Evolutionary conservation across 2,797 vertebrate species (phyloP).

Genomic region (Enoplosus armatus): DNA sequence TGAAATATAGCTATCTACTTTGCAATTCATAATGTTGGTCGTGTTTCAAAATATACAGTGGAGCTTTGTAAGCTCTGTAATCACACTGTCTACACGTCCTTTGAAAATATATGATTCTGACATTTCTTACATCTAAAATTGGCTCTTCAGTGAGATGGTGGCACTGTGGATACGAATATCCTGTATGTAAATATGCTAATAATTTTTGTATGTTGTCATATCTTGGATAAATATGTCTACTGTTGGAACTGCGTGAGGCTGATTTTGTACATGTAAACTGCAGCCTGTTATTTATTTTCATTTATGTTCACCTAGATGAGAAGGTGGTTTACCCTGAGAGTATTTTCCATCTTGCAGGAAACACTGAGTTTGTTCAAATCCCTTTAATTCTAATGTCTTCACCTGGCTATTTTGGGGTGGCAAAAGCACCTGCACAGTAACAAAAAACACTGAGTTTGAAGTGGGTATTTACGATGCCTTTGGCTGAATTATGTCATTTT

Average conservation of each 20-base stretch:
- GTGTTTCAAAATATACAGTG: constrained; percentile 16
- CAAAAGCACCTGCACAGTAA: neutral
- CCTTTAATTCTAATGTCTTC: neutral
- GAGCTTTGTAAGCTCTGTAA: constrained; percentile 16
- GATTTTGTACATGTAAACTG: constrained; percentile 15
- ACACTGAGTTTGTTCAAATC: constrained; percentile 17
- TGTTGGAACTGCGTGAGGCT: constrained; percentile 2
- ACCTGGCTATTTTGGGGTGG: neutral
- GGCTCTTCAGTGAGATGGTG: neutral
- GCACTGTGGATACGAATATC: neutral
- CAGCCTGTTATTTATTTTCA: constrained; percentile 20
- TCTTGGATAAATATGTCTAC: constrained; percentile 30
- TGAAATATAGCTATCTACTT: constrained; percentile 22
- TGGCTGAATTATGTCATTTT: neutral
- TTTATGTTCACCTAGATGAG: neutral
- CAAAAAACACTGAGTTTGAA: neutral
- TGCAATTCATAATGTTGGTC: constrained; percentile 32
- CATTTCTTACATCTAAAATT: constrained; percentile 25
- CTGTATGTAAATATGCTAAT: constrained; percentile 11
- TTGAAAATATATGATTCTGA: constrained; percentile 40
- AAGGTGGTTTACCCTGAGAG: constrained; percentile 5
- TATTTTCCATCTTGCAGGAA: neutral
- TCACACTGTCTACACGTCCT: constrained; percentile 15
- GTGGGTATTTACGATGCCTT: neutral
- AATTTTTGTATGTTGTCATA: constrained; percentile 1